Base-by-base conservation (phyloP, 2,797 vertebrate species). In the Prunella strophiata region DNA sequence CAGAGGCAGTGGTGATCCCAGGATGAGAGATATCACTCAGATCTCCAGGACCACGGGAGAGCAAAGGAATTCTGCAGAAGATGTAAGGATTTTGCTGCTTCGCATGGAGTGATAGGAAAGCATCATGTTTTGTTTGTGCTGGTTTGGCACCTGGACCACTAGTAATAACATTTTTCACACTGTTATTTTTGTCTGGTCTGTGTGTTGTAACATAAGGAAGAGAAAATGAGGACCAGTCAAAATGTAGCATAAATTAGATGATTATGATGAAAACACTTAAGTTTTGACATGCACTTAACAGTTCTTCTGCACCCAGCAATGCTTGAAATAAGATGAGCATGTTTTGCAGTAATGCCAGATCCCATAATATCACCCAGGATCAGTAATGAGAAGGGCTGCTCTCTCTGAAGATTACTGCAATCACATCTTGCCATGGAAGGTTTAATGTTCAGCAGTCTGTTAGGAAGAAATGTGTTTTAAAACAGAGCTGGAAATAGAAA, bases 391-490 rank as follows among this genome's bases (percentile, higher is more conserved):
- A 63, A 75, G 45, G 63, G 42, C 47, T 91, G 45, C 45, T 89
- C 63, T 43, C 40, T 78, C 85, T 8, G 9, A 85, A 55, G 25
- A 67, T 72, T 65, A 43, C 45, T 73, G 29, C 58, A 67, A 17
- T 57, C 40, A 55, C 12, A 45, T 57, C 54, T 34, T 91, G 76
- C 55, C 48, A 43, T 0, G 1, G 43, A 55, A 86, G 27, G 16
- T 70, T 90, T 79, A 32, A 57, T 0, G 2, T 36, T 90, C 17
- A 2, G 18, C 70, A 88, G 43, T 30, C 59, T 94, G 47, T 70
- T 84, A 75, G 55, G 36, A 90, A 88, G 25, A 94, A 86, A 75
- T 21, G 5, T 84, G 27, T 50, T 95, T 93, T 76, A 54, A 82
- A 96, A 85, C 19, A 54, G 45, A 89, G 9, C 2, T 84, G 67